Conservation (phyloP, 2,888 invertebrate genomes). For the Elysia crispata region DNA sequence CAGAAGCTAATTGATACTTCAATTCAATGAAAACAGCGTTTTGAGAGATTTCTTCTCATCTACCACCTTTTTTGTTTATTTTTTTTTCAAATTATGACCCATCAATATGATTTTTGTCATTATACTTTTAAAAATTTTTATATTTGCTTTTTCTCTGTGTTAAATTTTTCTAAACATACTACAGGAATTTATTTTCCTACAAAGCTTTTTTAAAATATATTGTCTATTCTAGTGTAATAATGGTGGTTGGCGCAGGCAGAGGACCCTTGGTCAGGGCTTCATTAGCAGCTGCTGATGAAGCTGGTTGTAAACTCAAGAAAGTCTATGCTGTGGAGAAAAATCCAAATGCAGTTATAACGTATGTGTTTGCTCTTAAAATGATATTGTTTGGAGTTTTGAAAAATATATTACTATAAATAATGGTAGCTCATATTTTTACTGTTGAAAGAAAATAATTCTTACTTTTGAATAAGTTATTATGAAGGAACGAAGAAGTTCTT, state of each 20-base stretch:
- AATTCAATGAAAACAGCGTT: too few relatives aligned
- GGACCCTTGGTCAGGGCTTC: conserved; percentile 96
- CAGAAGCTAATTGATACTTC: too few relatives aligned
- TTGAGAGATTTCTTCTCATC: too few relatives aligned
- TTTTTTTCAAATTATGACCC: too few relatives aligned
- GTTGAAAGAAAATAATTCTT: too few relatives aligned
- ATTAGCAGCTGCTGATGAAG: conserved; percentile 86
- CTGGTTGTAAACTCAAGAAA: conserved; percentile 84
- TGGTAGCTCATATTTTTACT: too few relatives aligned
- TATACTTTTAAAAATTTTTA: too few relatives aligned
- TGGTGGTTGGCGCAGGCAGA: conserved; percentile 95
- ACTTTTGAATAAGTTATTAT: too few relatives aligned
- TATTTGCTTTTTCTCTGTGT: not conserved
- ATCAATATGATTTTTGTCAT: too few relatives aligned
- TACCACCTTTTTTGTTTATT: too few relatives aligned
- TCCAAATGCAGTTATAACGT: conserved; percentile 88
- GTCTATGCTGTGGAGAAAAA: conserved; percentile 99
- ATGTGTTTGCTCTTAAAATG: conserved; percentile 49
- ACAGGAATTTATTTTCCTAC: not conserved
- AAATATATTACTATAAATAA: not conserved
- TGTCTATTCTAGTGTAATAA: conserved; percentile 81
- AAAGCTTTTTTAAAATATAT: too few relatives aligned
- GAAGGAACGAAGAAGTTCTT: too few relatives aligned
- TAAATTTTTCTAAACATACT: not conserved
- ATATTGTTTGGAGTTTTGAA: not conserved